phyloP scores from a whole-genome alignment of 2,797 vertebrate species.

The Molothrus ater region DNA sequence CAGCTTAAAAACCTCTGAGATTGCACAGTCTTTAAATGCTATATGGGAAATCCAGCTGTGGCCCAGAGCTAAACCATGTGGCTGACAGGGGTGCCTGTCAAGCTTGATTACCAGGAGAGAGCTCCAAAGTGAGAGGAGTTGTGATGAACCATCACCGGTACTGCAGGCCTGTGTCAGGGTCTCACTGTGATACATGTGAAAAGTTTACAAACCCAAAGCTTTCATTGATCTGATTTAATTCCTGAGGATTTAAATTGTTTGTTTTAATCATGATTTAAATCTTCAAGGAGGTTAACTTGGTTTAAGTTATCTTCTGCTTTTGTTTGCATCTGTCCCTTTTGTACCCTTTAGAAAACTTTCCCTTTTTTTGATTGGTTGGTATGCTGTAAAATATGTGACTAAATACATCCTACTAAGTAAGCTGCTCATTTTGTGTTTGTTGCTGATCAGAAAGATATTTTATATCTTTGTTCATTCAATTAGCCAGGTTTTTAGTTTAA shows the following conservation, averaged over 20 bases:
- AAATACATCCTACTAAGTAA: background rate
- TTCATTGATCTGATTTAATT: background rate
- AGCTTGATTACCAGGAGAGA: background rate
- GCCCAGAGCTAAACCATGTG: background rate
- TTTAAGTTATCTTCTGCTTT: background rate
- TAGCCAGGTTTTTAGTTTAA: background rate
- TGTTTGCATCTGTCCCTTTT: background rate
- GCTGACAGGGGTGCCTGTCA: background rate
- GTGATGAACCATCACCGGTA: background rate
- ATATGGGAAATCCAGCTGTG: background rate
- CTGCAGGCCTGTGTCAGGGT: background rate
- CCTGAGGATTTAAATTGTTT: background rate
- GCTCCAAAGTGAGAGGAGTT: background rate
- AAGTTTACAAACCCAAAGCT: background rate
- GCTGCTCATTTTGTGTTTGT: background rate
- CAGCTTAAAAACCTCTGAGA: background rate
- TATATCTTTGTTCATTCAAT: background rate
- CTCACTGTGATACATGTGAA: background rate
- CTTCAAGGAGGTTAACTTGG: background rate
- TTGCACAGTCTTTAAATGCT: background rate
- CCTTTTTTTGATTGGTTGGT: fast-evolving
- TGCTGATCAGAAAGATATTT: background rate
- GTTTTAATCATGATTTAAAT: background rate
- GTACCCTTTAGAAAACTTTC: background rate
- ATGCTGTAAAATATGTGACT: background rate